Evolutionary conservation across 2,797 vertebrate species (phyloP).

Genomic region (Pipistrellus pipistrellus): DNA sequence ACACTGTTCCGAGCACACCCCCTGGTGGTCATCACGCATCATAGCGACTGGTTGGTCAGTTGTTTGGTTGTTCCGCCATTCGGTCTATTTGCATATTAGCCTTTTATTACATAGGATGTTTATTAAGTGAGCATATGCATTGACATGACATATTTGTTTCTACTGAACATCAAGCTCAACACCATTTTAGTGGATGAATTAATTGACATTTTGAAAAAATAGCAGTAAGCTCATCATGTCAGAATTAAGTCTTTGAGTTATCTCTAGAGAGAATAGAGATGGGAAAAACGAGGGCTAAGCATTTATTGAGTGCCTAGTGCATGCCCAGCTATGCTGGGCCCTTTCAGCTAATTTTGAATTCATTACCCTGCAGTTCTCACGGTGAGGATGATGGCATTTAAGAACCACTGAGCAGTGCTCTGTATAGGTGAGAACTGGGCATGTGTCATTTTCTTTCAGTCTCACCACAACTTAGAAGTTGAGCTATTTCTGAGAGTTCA

Average conservation of each 20-base stretch:
- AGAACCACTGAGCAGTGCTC: background rate
- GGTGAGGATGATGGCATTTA: background rate
- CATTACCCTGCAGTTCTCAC: background rate
- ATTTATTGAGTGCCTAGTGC: background rate
- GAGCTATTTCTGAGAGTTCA: background rate
- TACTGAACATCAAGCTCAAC: background rate
- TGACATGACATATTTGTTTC: background rate
- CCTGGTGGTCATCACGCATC: no score
- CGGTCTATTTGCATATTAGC: no score
- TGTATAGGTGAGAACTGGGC: background rate
- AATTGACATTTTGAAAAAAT: background rate
- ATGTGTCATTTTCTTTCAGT: background rate
- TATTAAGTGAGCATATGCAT: background rate
- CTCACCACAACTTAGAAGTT: background rate
- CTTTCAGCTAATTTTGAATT: background rate
- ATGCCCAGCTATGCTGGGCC: background rate
- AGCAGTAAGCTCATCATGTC: background rate
- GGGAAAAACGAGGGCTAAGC: background rate
- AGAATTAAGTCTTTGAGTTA: background rate
- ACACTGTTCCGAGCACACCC: no score
- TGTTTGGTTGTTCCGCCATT: no score
- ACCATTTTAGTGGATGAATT: background rate
- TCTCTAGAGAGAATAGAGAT: background rate
- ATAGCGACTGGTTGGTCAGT: no score
- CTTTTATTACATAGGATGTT: background rate